Evolutionary conservation across 2,113 vertebrate species (phyloP).

Genomic region (Corynorhinus townsendii): DNA sequence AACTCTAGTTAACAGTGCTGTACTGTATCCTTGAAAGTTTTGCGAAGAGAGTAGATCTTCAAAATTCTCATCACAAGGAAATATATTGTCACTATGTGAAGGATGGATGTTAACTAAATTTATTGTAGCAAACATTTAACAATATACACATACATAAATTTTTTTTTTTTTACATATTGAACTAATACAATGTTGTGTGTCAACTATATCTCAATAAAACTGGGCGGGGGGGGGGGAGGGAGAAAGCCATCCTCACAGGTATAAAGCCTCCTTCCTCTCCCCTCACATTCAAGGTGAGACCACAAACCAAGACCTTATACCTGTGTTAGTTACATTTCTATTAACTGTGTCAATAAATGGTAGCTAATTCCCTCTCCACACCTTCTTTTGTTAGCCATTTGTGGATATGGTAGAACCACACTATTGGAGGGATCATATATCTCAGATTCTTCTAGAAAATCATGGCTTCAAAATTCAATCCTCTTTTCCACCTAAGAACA

Average conservation of each 20-base stretch:
- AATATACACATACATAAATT: background rate
- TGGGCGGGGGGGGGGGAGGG: rapidly evolving
- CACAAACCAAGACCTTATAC: background rate
- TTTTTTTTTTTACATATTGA: background rate
- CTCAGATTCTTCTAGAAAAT: conserved; percentile 6
- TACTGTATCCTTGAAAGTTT: background rate
- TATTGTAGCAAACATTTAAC: background rate
- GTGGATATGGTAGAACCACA: background rate
- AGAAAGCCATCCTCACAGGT: background rate
- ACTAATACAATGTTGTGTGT: background rate
- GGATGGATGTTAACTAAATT: background rate
- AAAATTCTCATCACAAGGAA: background rate
- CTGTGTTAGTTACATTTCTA: background rate
- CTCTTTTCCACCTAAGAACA: background rate
- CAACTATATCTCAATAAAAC: background rate
- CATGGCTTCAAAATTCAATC: background rate
- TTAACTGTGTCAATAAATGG: background rate
- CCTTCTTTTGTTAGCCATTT: background rate
- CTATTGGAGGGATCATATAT: background rate
- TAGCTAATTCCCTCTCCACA: background rate
- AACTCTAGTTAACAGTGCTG: background rate
- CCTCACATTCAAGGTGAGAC: background rate
- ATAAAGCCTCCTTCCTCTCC: background rate
- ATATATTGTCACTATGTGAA: background rate
- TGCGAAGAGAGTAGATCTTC: background rate